These are phyloP conservation scores for Drosophila santomea DNA, from an alignment of 1,140 invertebrate species.

Conservation along the genomic window DNA sequence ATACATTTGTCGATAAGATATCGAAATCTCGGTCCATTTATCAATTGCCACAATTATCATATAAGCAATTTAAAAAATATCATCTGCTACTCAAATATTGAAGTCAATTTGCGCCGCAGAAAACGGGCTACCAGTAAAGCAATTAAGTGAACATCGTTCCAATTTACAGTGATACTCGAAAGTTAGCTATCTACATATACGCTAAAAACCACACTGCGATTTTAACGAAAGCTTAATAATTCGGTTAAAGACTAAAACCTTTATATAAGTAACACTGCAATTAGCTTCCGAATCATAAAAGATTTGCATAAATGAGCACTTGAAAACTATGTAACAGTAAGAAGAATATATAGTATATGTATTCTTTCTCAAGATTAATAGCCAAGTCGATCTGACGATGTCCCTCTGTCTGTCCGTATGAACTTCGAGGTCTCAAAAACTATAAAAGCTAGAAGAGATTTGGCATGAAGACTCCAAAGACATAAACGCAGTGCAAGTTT, in stretches of 20 bases:
- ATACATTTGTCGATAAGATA: too few species aligned
- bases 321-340: too few species aligned
- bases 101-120: conserved; percentile 50
- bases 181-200: background rate
- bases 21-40: conserved; percentile 28
- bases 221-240: conserved; percentile 16
- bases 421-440: too few species aligned
- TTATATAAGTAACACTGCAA: conserved; percentile 39
- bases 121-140: conserved; percentile 25
- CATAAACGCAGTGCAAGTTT: too few species aligned
- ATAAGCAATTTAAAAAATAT: conserved; percentile 34
- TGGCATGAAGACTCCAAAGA: too few species aligned
- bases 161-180: conserved; percentile 46
- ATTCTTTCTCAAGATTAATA: too few species aligned
- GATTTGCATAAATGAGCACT: conserved; percentile 30
- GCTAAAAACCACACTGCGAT: conserved; percentile 45
- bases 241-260: conserved; percentile 60
- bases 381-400: too few species aligned
- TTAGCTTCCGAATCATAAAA: conserved; percentile 47
- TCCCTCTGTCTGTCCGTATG: too few species aligned
- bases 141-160: conserved; percentile 23
- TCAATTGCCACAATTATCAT: conserved; percentile 44
- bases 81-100: conserved; percentile 48
- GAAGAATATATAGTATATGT: too few species aligned
- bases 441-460: too few species aligned